Conservation (phyloP, 1,140 invertebrate genomes). For the Oedothorax gibbosus region DNA sequence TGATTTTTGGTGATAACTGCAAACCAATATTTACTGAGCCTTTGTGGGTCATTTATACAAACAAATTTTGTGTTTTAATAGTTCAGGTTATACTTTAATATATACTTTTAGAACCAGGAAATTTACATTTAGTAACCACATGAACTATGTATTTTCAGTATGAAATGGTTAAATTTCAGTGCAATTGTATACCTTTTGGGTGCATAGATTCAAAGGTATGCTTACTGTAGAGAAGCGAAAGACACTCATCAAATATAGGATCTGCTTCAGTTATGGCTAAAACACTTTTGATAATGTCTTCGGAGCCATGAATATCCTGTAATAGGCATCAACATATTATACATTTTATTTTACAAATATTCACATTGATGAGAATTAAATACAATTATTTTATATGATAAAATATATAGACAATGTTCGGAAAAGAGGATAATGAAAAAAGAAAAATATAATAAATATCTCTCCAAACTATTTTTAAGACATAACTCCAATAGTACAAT, state of each 20-base stretch:
- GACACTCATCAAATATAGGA: not conserved
- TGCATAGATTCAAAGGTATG: not conserved
- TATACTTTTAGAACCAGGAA: too few species aligned
- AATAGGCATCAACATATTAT: not conserved
- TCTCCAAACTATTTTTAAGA: too few species aligned
- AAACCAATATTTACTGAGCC: too few species aligned
- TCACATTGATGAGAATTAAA: not conserved
- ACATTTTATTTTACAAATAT: not conserved
- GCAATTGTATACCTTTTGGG: too few species aligned
- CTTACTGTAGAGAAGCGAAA: slow-evolving; percentile 13
- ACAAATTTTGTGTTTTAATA: too few species aligned
- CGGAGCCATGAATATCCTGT: slow-evolving; percentile 7
- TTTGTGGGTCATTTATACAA: too few species aligned
- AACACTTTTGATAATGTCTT: not conserved
- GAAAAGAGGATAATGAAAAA: not conserved
- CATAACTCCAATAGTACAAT: not conserved
- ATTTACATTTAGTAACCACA: too few species aligned
- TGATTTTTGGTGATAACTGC: too few species aligned
- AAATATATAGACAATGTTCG: not conserved
- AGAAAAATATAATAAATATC: too few species aligned
- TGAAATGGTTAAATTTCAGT: too few species aligned
- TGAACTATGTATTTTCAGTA: too few species aligned
- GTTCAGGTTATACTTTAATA: too few species aligned
- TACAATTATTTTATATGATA: not conserved
- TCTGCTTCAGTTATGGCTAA: slow-evolving; percentile 1